Conservation (phyloP, 2,113 vertebrate genomes). For the Pteruthius melanotis region DNA sequence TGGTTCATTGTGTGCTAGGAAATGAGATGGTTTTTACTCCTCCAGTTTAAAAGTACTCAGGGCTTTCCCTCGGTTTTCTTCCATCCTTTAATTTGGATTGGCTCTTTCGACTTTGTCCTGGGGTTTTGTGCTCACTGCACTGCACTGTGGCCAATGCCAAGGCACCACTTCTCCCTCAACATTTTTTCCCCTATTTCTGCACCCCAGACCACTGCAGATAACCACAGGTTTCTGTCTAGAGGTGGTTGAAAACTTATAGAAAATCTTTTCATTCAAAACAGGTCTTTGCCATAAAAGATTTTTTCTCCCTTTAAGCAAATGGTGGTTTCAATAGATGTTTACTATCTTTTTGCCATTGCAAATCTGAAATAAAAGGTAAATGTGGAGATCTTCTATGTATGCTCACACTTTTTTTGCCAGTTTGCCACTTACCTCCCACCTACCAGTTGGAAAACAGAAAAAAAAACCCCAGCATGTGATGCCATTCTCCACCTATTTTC, state of each 20-base stretch:
- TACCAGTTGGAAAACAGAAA: constrained; percentile 50
- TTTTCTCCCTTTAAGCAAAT: neutral
- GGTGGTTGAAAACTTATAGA: neutral
- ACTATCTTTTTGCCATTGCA: constrained; percentile 20
- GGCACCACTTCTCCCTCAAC: neutral
- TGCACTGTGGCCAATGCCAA: neutral
- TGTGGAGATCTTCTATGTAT: constrained; percentile 11
- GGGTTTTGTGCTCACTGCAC: neutral
- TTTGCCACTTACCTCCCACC: constrained; percentile 63
- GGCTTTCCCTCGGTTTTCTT: neutral
- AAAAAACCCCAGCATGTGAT: neutral
- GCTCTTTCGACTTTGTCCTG: neutral
- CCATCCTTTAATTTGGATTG: neutral
- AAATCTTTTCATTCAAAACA: neutral
- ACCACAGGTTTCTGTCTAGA: neutral
- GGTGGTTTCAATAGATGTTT: constrained; percentile 15
- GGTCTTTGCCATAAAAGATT: neutral
- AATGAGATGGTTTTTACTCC: neutral
- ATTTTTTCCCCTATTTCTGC: neutral
- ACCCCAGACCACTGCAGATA: neutral
- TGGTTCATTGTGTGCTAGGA: neutral
- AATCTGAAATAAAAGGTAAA: constrained; percentile 56
- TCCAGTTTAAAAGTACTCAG: neutral
- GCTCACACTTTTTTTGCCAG: constrained; percentile 54
- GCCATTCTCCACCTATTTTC: constrained; percentile 33